Conservation (phyloP, 2,888 invertebrate genomes). For the Hedychridium roseum region DNA sequence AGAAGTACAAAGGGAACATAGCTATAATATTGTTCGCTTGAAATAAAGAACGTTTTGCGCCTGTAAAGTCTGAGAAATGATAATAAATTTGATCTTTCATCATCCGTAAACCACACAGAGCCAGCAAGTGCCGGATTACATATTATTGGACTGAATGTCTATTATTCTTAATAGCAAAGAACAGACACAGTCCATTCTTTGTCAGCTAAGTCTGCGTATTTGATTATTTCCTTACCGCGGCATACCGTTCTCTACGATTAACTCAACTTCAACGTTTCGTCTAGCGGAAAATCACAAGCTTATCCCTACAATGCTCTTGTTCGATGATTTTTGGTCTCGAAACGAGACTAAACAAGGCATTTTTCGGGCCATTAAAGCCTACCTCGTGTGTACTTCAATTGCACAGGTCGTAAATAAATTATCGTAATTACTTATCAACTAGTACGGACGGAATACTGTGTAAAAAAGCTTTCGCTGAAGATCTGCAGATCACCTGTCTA, state of each 20-base stretch:
- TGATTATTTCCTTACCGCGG: constrained; percentile 23
- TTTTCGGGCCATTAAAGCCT: constrained; percentile 32
- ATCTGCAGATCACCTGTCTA: too few relatives aligned
- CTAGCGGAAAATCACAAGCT: constrained; percentile 40
- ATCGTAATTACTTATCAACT: too few relatives aligned
- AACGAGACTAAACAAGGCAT: constrained; percentile 61
- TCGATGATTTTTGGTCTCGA: constrained; percentile 56
- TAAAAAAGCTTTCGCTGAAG: too few relatives aligned
- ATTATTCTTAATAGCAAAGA: constrained; percentile 73
- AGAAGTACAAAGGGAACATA: neutral
- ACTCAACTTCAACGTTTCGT: constrained; percentile 19
- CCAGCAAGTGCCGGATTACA: constrained; percentile 24
- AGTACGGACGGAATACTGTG: too few relatives aligned
- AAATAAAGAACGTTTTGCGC: neutral
- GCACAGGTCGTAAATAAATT: constrained; percentile 34
- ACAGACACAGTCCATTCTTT: constrained; percentile 70
- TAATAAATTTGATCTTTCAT: constrained; percentile 16
- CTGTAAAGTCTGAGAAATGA: neutral
- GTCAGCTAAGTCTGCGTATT: constrained; percentile 37
- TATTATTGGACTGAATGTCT: constrained; percentile 64
- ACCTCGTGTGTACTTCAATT: constrained; percentile 35
- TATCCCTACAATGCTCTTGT: constrained; percentile 53
- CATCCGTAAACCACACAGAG: constrained; percentile 31
- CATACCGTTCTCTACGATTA: constrained; percentile 30
- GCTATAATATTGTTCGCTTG: neutral